phyloP scores from a whole-genome alignment of 2,113 vertebrate species.

The Ursus arctos region DNA sequence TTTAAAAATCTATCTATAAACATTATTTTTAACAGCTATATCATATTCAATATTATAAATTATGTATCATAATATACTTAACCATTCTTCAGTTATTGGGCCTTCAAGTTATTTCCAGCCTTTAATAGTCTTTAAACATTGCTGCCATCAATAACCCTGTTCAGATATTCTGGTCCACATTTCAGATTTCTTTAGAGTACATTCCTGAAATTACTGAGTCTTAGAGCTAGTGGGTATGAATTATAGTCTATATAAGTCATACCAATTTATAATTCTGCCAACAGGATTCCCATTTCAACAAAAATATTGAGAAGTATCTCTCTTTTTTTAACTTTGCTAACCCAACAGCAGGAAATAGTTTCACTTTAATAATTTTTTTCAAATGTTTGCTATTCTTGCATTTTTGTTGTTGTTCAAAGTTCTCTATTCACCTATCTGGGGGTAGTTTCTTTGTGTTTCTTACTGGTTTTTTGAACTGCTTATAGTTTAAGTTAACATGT shows the following conservation, averaged over 20 bases:
- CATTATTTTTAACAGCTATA: background rate
- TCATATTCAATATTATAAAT: background rate
- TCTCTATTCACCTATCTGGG: background rate
- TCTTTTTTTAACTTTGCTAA: background rate
- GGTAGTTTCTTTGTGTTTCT: background rate
- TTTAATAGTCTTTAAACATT: background rate
- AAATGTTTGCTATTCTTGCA: background rate
- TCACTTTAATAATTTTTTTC: conserved; percentile 11
- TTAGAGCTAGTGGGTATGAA: background rate
- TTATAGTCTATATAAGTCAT: background rate
- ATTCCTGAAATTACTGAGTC: conserved; percentile 29
- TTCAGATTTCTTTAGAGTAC: conserved; percentile 3
- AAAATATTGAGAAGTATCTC: background rate
- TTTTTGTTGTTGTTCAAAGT: background rate
- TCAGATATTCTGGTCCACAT: conserved; percentile 6
- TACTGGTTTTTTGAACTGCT: background rate
- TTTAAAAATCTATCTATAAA: background rate
- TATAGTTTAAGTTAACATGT: background rate
- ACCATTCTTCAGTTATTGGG: background rate
- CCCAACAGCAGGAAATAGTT: background rate
- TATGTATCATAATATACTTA: background rate
- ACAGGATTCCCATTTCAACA: background rate
- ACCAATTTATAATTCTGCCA: conserved; percentile 23
- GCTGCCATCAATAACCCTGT: background rate
- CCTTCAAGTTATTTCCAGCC: conserved; percentile 7